Evolutionary conservation across 2,888 invertebrate genomes (phyloP).

Genomic region (Sabatieria punctata): DNA sequence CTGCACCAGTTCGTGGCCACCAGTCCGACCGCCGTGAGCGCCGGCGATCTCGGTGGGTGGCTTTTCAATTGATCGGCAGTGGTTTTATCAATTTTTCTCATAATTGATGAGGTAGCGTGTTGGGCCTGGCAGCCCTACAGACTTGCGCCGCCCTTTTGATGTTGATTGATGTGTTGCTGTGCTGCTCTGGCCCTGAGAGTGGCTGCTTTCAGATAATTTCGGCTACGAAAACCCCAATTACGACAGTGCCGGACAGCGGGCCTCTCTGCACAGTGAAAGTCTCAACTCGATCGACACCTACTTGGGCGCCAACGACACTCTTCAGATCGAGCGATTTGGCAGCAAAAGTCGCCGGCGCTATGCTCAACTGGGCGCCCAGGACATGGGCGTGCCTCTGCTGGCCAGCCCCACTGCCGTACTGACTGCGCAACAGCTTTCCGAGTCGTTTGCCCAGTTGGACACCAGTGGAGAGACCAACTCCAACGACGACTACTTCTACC

Average conservation of each 20-base stretch:
- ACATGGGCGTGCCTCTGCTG: constrained; percentile 5
- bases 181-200: no score
- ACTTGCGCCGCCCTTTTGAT: no score
- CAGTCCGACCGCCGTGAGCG: background rate
- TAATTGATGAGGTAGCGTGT: no score
- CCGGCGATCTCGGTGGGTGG: background rate
- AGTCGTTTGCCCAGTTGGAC: background rate
- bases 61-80: background rate
- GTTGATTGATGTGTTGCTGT: no score
- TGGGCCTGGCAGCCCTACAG: no score
- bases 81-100: no score
- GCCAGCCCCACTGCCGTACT: background rate
- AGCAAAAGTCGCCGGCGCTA: background rate
- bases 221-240: constrained; percentile 4
- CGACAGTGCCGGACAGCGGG: background rate
- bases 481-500: background rate
- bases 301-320: background rate
- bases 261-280: background rate
- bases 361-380: constrained; percentile 1
- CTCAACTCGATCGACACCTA: background rate
- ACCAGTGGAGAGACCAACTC: background rate
- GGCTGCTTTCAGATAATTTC: constrained; percentile 3
- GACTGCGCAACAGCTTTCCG: background rate
- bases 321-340: background rate
- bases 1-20: constrained; percentile 1